Conservation (phyloP, 2,888 invertebrate genomes). For the Dusona sp. region DNA sequence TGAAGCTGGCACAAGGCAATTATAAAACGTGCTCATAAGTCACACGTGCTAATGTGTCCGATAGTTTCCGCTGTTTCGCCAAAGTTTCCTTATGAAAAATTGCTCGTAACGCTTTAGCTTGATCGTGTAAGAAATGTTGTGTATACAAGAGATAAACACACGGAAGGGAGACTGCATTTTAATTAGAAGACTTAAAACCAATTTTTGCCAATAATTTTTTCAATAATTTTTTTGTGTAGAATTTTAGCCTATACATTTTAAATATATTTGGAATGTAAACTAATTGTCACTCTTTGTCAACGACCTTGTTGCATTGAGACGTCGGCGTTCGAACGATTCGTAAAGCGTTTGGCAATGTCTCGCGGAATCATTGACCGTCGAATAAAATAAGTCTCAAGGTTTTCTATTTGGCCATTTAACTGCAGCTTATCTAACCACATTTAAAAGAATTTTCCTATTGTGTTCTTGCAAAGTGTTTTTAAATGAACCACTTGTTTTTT, state of each 20-base stretch:
- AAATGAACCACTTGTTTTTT: not conserved
- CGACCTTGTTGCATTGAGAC: slow-evolving; percentile 6
- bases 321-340: not conserved
- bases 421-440: slow-evolving; percentile 27
- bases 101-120: too few relatives aligned
- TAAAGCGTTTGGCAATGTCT: slow-evolving; percentile 18
- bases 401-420: not conserved
- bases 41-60: not conserved
- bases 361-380: slow-evolving; percentile 40
- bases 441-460: not conserved
- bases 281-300: not conserved
- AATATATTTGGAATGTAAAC: not conserved
- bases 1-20: not conserved
- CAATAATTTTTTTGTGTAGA: not conserved
- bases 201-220: too few relatives aligned
- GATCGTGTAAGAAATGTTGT: not conserved
- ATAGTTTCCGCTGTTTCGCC: too few relatives aligned
- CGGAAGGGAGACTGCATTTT: not conserved
- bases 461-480: not conserved
- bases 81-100: too few relatives aligned
- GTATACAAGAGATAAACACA: not conserved
- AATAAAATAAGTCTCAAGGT: slow-evolving; percentile 24
- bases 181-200: too few relatives aligned
- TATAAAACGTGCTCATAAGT: not conserved
- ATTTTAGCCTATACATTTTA: not conserved